These are phyloP conservation scores for Heliconius hewitsoni DNA, from an alignment of 1,140 invertebrate species.

Conservation along the genomic window DNA sequence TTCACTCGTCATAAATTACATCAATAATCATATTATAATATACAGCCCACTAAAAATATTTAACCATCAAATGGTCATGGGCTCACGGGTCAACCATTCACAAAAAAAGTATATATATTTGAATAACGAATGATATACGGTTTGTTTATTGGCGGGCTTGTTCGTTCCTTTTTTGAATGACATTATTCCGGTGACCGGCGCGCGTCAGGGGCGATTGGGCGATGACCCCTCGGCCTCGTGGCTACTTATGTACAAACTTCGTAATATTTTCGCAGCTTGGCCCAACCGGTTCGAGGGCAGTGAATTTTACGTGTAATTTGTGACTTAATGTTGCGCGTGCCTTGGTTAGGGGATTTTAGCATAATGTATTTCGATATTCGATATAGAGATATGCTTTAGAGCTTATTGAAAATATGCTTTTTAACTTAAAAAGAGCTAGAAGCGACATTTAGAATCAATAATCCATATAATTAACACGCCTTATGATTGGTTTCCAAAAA, in stretches of 20 bases:
- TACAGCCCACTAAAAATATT: slow-evolving; percentile 74
- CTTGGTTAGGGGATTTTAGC: slow-evolving; percentile 31
- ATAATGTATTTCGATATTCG: background rate
- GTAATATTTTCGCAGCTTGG: slow-evolving; percentile 78
- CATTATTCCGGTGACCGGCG: slow-evolving; percentile 70
- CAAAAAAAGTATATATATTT: slow-evolving; percentile 69
- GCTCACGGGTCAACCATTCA: slow-evolving; percentile 76
- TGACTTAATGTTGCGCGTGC: slow-evolving; percentile 58
- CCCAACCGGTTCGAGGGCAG: slow-evolving; percentile 62
- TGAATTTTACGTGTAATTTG: slow-evolving; percentile 79
- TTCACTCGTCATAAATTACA: slow-evolving; percentile 70
- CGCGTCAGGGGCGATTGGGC: slow-evolving; percentile 63
- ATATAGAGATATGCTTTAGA: background rate
- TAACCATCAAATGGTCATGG: slow-evolving; percentile 75
- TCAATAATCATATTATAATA: slow-evolving; percentile 42
- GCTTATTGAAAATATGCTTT: no score
- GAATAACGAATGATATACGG: slow-evolving; percentile 80
- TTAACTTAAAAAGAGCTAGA: no score
- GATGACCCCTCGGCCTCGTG: slow-evolving; percentile 63
- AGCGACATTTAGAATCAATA: no score
- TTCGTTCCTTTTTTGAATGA: slow-evolving; percentile 71
- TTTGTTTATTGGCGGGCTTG: slow-evolving; percentile 79
- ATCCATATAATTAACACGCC: no score
- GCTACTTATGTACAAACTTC: slow-evolving; percentile 72
- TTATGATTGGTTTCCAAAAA: no score